These are phyloP conservation scores for Trichonephila clavipes DNA, from an alignment of 1,140 invertebrate species.

Conservation along the genomic window DNA sequence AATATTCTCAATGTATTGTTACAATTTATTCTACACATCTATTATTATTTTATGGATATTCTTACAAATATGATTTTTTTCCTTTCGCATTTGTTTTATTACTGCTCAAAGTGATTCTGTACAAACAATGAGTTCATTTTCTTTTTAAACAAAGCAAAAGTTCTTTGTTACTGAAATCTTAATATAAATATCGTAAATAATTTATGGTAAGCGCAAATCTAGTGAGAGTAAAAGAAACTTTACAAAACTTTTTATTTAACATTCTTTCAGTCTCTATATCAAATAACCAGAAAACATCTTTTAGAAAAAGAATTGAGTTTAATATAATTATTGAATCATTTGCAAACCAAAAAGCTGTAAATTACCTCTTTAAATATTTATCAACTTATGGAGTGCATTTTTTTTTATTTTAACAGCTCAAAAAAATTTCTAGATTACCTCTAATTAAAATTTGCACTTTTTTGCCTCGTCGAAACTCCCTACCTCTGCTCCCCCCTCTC, in stretches of 20 bases:
- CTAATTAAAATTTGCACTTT: conserved; percentile 30
- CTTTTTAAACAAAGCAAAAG: not conserved
- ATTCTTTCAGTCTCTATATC: not conserved
- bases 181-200: conserved; percentile 31
- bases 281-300: conserved; percentile 18
- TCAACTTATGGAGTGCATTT: not conserved
- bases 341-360: conserved; percentile 38
- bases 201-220: not conserved
- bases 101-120: not conserved
- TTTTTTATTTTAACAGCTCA: not conserved
- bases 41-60: no score
- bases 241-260: not conserved
- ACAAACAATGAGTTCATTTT: not conserved
- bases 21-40: no score
- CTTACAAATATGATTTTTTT: not conserved
- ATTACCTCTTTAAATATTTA: conserved; percentile 42
- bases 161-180: not conserved
- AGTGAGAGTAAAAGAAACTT: not conserved
- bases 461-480: not conserved
- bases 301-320: not conserved
- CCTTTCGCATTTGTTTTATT: not conserved
- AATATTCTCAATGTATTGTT: no score
- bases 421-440: conserved; percentile 12
- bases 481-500: not conserved
- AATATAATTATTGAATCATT: conserved; percentile 23